Evolutionary conservation across 2,888 invertebrate species (phyloP).

Genomic region (Morpho achilles): DNA sequence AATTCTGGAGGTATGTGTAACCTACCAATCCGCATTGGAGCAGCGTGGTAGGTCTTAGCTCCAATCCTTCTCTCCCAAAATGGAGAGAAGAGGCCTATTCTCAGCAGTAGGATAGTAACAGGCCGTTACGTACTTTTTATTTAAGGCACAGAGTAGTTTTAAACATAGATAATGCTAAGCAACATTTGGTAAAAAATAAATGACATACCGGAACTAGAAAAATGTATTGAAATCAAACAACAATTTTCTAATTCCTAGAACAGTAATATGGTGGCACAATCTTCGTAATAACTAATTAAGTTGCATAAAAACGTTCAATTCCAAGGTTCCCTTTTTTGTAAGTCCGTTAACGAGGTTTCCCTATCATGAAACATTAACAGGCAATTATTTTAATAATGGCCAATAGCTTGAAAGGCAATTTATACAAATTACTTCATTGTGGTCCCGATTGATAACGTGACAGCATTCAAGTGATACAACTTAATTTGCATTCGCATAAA

Average conservation of each 20-base stretch:
- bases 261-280: constrained; percentile 4
- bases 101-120: no score
- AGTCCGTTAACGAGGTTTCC: constrained; percentile 8
- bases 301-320: constrained; percentile 8
- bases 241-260: constrained; percentile 7
- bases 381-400: constrained; percentile 23
- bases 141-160: no score
- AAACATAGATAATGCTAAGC: no score
- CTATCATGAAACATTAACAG: constrained; percentile 19
- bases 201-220: no score
- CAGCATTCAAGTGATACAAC: constrained; percentile 21
- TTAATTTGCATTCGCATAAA: not conserved
- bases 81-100: no score
- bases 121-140: no score
- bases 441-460: constrained; percentile 32
- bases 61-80: no score
- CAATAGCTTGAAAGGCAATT: constrained; percentile 27
- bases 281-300: constrained; percentile 11
- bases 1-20: no score
- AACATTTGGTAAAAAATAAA: no score
- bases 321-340: constrained; percentile 12
- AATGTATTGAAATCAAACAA: not conserved
- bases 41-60: no score
- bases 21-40: no score
- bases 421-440: constrained; percentile 29